Evolutionary conservation across 2,888 invertebrate species (phyloP), one percentile per base, ranked within the genome.

Genomic region (Hyalella azteca): DNA sequence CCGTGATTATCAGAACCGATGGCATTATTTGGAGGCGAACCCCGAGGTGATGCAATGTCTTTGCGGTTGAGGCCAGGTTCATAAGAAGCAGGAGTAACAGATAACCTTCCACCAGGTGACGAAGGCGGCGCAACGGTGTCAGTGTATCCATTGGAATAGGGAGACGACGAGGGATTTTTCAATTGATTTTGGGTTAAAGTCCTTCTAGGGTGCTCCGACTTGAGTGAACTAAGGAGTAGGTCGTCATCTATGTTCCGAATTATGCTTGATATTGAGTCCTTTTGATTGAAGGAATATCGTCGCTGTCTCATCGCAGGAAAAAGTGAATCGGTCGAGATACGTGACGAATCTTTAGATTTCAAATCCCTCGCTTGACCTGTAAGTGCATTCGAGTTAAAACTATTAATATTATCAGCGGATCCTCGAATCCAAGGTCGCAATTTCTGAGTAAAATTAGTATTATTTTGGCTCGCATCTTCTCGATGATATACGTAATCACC

Each of bases 201-300:
- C n/a, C n/a, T n/a, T n/a, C n/a, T n/a, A n/a, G n/a, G n/a, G n/a
- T n/a, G 22, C 2, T 54, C 26, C 13, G 54, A 26, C 54, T 54
- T 4, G 11, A 7, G 54, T 1, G 54, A 54, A 3, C 22, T 22
- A 22, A 26, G 29, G 3, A 54, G 7, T 26, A 54, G 54, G 29
- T 54, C 54, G 26, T 54, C 19, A 54, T 54, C 54, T 15, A 54
- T 54, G 54, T 54, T 54, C 11, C 54, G 54, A 26, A 54, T 54
- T 9, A 54, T 54, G 29, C 54, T 54, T 54, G 54, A 54, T 54
- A 54, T 54, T 9, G 54, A 54, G 54, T 54, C 54, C 29, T 54
- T 54, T 29, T 54, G 54, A 29, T 54, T n/a, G n/a, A n/a, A 11
- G 29, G 54, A 22, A 26, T 54, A 54, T 7, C 29, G 22, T 7